Evolutionary conservation across 1,140 invertebrate genomes (phyloP).

Genomic region (Procambarus clarkii): DNA sequence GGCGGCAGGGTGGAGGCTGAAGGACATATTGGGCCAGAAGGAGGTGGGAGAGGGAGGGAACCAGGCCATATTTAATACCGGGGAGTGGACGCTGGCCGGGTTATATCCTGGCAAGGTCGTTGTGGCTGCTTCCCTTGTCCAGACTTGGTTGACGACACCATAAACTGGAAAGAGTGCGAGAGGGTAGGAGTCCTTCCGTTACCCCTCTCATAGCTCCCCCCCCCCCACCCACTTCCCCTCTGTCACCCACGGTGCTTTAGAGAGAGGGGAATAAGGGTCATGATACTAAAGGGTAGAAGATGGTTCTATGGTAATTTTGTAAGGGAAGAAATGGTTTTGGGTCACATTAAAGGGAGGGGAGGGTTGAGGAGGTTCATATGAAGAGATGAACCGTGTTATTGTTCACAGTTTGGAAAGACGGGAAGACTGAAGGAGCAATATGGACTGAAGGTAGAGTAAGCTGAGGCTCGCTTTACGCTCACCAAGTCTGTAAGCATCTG

Average conservation of each 20-base stretch:
- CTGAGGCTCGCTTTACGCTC: no score
- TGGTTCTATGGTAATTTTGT: neutral
- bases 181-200: neutral
- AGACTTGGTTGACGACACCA: conserved; percentile 40
- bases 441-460: no score
- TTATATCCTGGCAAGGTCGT: conserved; percentile 51
- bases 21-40: conserved; percentile 42
- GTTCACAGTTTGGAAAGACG: no score
- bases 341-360: no score
- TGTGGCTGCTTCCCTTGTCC: conserved; percentile 52
- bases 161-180: conserved; percentile 34
- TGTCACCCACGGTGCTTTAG: neutral
- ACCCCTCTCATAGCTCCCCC: neutral
- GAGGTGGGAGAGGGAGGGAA: conserved; percentile 5
- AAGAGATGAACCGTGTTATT: no score
- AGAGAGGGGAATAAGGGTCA: neutral
- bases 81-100: conserved; percentile 55
- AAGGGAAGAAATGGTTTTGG: no score
- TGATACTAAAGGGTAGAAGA: neutral
- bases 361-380: no score
- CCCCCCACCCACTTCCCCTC: neutral
- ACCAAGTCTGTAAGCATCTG: no score
- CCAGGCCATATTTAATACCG: conserved; percentile 53
- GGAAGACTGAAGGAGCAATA: no score
- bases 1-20: conserved; percentile 40